Evolutionary conservation across 2,888 invertebrate species (phyloP).

Genomic region (Cantharis rustica): DNA sequence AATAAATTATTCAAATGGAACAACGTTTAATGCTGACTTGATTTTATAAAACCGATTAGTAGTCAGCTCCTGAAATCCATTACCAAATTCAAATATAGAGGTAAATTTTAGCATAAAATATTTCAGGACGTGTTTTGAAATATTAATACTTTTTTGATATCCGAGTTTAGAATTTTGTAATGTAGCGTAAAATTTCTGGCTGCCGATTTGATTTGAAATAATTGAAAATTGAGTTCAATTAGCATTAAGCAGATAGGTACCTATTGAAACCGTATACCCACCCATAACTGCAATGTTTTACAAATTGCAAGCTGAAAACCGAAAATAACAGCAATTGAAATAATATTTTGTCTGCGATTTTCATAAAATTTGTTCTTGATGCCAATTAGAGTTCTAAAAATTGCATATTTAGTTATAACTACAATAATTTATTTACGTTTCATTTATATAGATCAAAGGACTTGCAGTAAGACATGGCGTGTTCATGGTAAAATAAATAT

Average conservation of each 20-base stretch:
- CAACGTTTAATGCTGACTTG: not conserved
- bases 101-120: not conserved
- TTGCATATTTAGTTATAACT: not conserved
- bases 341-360: not conserved
- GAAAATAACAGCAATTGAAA: not conserved
- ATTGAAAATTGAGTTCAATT: not conserved
- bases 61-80: conserved; percentile 1
- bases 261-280: not conserved
- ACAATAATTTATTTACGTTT: not conserved
- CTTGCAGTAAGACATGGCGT: not conserved
- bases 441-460: not conserved
- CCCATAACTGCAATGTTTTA: too few relatives aligned
- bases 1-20: conserved; percentile 1
- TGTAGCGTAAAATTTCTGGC: not conserved
- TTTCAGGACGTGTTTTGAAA: conserved; percentile 1
- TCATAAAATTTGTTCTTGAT: not conserved
- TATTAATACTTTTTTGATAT: not conserved
- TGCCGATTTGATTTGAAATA: not conserved
- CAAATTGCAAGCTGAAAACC: not conserved
- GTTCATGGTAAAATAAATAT: not conserved
- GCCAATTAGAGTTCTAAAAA: not conserved
- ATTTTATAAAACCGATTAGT: conserved; percentile 3
- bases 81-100: not conserved
- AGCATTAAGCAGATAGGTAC: not conserved
- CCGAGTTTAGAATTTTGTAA: not conserved